phyloP scores from a whole-genome alignment of 2,797 vertebrate species.

The Novumbra hubbsi region DNA sequence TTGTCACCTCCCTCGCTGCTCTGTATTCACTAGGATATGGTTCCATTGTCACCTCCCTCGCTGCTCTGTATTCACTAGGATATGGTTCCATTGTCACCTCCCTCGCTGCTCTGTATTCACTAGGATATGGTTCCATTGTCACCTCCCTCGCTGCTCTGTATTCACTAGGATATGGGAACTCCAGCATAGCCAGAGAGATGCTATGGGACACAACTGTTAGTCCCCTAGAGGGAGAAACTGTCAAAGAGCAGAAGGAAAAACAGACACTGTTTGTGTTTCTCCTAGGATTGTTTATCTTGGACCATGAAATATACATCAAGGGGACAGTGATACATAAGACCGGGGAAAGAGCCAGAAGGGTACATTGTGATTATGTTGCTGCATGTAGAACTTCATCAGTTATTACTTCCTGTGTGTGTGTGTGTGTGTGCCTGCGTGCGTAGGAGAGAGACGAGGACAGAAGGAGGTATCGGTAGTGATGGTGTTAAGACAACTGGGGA shows the following conservation, averaged over 20 bases:
- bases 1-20: conserved; percentile 28
- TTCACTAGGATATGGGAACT: conserved; percentile 54
- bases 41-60: conserved; percentile 17
- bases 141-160: conserved; percentile 39
- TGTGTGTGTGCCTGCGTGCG: conserved; percentile 17
- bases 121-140: conserved; percentile 41
- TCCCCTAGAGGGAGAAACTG: conserved; percentile 50
- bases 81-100: conserved; percentile 34
- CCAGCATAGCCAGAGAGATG: conserved; percentile 56
- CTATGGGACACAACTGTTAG: conserved; percentile 48
- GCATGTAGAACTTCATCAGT: conserved; percentile 52
- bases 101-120: conserved; percentile 42
- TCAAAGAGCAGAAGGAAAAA: conserved; percentile 46
- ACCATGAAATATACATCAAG: conserved; percentile 55
- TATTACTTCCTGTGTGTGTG: conserved; percentile 36
- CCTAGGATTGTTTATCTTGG: conserved; percentile 68
- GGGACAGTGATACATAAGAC: neutral
- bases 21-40: conserved; percentile 49
- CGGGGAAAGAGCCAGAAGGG: conserved; percentile 10
- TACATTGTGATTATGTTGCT: conserved; percentile 45
- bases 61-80: conserved; percentile 47
- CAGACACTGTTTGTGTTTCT: conserved; percentile 52
- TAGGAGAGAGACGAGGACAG: conserved; percentile 28
- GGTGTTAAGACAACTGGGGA: neutral
- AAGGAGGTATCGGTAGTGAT: neutral